Evolutionary conservation across 2,797 vertebrate species (phyloP), one percentile per base, ranked within the genome.

Genomic region (Emys orbicularis): DNA sequence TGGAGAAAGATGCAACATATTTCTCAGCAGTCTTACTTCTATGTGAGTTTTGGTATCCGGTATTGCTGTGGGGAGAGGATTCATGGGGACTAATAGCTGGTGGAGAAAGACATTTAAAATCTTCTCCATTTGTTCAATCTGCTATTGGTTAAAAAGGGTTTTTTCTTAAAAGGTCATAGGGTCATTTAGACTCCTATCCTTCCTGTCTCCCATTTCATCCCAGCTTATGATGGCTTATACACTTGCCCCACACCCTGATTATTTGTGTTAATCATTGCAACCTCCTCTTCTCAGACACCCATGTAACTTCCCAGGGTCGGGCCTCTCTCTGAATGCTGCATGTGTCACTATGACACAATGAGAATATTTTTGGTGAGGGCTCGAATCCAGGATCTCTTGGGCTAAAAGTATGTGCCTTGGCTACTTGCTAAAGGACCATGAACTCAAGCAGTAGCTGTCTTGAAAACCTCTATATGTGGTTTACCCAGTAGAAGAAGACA

Each of bases 181-280:
- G 18, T 56, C 12, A 8, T 53, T 74, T 54, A 29, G 52, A 76
- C 4, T 6, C 53, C 12, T 77, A 0, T 2, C 37, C 4, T 23
- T 18, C 8, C 4, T 9, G 25, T 34, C n/a, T 68, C n/a, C 37
- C 31, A 0, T 3, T 0, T 4, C 61, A 53, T 72, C 8, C 3
- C 37, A 44, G 18, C 0, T 3, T 2, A 15, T 76, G 13, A 19
- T 31, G 79, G 1, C 2, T 27, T 79, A 41, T 94, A 79, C 0
- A 68, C 0, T 50, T 86, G 53, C 1, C 1, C 6, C 4, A 37
- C 68, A 9, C 1, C 8, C 1, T 3, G 52, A 3, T 44, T 79
- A 2, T 52, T 57, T 37, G 0, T 2, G n/a, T 53, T 89, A 29
- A 49, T 0, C 29, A 59, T 89, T 92, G 4, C 5, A 74, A 16